A percentile compares a stretch with the other conserved stretches of the same genome.
phyloP scores from a whole-genome alignment of 2,888 invertebrate genomes.

The Orchesella flavescens region DNA sequence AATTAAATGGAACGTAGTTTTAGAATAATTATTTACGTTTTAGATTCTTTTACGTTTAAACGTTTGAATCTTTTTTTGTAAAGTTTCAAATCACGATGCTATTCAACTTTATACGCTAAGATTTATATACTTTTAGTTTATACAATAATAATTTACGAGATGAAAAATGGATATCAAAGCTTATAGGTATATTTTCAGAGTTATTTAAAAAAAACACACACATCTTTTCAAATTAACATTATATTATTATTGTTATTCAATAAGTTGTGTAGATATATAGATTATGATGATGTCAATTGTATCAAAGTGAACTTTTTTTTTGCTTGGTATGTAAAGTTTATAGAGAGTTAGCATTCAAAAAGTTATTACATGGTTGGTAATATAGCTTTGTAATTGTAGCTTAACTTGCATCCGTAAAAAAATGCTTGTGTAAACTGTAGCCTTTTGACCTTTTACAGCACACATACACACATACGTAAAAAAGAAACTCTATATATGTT shows the following conservation, averaged over 20 bases:
- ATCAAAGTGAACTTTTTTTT: background rate
- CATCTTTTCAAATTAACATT: conserved; percentile 43
- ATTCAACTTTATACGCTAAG: conserved; percentile 32
- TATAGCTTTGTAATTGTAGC: too few relatives aligned
- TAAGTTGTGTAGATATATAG: background rate
- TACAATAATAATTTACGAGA: too few relatives aligned
- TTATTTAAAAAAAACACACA: conserved; percentile 31
- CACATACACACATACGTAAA: conserved; percentile 13
- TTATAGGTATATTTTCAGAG: conserved; percentile 49
- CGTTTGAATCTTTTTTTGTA: conserved; percentile 27
- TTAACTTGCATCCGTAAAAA: conserved; percentile 4
- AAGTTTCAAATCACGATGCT: conserved; percentile 46
- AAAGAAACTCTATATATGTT: conserved; percentile 21
- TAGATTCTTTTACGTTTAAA: too few relatives aligned
- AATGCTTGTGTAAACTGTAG: conserved; percentile 28
- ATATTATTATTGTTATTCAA: background rate
- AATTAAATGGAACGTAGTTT: too few relatives aligned
- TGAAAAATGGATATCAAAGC: conserved; percentile 32
- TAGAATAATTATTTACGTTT: too few relatives aligned
- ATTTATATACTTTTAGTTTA: conserved; percentile 2
- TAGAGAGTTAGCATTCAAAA: background rate
- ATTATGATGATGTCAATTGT: conserved; percentile 10
- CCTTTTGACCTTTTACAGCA: conserved; percentile 45
- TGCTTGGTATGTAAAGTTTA: conserved; percentile 1
- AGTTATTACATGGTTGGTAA: too few relatives aligned